phyloP scores from a whole-genome alignment of 1,140 invertebrate genomes.

The Drosophila subobscura region DNA sequence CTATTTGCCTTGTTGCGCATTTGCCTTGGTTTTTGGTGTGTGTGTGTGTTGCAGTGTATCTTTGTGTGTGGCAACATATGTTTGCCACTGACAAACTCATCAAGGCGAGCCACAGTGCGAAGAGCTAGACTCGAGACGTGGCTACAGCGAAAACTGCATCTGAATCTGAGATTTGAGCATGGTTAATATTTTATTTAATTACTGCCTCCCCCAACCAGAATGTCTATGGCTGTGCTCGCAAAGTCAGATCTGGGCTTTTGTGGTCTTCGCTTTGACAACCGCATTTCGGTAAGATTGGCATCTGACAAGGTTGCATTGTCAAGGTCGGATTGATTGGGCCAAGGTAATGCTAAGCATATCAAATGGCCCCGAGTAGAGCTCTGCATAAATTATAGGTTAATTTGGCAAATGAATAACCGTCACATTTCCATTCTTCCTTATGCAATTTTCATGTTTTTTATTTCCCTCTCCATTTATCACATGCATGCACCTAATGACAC shows the following conservation, averaged over 20 bases:
- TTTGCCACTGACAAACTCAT: conserved; percentile 61
- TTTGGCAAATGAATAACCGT: no score
- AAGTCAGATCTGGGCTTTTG: conserved; percentile 6
- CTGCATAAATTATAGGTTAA: no score
- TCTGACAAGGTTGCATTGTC: conserved; percentile 27
- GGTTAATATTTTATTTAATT: conserved; percentile 62
- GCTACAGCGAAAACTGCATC: conserved; percentile 5
- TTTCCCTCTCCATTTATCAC: background rate
- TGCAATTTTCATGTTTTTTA: background rate
- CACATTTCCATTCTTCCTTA: background rate
- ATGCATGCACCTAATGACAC: conserved; percentile 11
- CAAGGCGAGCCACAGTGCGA: conserved; percentile 22
- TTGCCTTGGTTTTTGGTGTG: conserved; percentile 29
- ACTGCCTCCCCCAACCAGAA: conserved; percentile 21
- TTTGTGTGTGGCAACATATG: conserved; percentile 50
- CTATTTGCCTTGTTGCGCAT: conserved; percentile 69
- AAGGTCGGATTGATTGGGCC: conserved; percentile 7
- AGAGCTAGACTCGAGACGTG: background rate
- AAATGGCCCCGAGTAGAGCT: no score
- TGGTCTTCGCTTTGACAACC: conserved; percentile 6
- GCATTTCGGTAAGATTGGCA: conserved; percentile 21
- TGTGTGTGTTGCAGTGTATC: conserved; percentile 26
- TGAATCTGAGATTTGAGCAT: conserved; percentile 19
- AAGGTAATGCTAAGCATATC: background rate
- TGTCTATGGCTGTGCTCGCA: background rate